Conservation (phyloP, 2,113 vertebrate genomes). For the Aramus guarauna region DNA sequence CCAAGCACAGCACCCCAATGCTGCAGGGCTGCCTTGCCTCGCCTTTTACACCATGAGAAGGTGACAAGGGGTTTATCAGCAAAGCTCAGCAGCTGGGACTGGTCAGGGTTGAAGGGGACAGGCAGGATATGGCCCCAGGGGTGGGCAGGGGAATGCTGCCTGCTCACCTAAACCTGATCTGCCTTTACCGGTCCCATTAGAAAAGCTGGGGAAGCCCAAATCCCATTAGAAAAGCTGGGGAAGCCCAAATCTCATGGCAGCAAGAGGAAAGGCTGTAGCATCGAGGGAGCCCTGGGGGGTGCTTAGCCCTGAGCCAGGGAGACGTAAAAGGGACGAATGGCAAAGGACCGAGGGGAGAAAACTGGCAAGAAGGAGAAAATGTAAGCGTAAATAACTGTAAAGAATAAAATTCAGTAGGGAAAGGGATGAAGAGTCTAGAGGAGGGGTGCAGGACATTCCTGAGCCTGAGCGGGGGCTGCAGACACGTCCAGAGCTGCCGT, state of each 20-base stretch:
- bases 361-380: rapidly evolving
- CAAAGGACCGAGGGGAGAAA: neutral
- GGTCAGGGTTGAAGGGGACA: neutral
- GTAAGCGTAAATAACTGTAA: rapidly evolving
- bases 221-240: neutral
- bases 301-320: too few relatives aligned
- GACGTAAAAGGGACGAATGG: rapidly evolving
- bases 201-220: neutral
- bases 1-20: neutral
- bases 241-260: too few relatives aligned
- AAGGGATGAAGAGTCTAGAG: rapidly evolving
- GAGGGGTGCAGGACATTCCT: neutral
- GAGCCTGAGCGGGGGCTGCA: neutral
- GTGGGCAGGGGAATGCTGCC: neutral
- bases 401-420: rapidly evolving
- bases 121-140: neutral
- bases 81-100: neutral
- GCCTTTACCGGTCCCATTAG: neutral
- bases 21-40: neutral
- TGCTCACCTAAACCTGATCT: neutral
- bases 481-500: neutral
- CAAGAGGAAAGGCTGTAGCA: too few relatives aligned
- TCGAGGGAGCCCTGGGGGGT: rapidly evolving
- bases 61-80: neutral
- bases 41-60: neutral